Base-by-base conservation (phyloP, 2,113 vertebrate species). In the Lepus timidus region DNA sequence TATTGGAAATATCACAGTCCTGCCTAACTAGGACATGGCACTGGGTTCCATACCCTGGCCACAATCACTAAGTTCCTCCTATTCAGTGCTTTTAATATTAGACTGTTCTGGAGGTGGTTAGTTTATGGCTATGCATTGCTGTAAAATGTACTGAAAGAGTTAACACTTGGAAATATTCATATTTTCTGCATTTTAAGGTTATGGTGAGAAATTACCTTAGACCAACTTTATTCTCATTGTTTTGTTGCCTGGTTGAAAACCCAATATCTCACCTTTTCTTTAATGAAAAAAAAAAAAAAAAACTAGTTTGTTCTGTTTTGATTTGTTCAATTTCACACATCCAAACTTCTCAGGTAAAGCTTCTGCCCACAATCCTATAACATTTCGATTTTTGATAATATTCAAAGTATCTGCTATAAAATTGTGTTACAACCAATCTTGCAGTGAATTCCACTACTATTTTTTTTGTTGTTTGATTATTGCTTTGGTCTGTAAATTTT, bases 71-170 rank as follows among this genome's bases (percentile, higher is more conserved):
- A 22, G 22, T 13, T 80, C 75, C n/a, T 70, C 22, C 44, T 92
- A 70, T 94, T 92, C 76, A 65, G 20, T 76, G 78, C 27, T 90
- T 90, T 84, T 61, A 71, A 27, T 61, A 61, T 70, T 64, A 65
- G 39, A 87, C 44, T 61, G 39, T 83, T 74, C 84, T n/a, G 3
- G 20, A 7, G 14, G 22, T 23, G 20, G 31, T 39, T 23, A 22
- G 44, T 85, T 92, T 78, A 65, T 52, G 36, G 39, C 6, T 12
- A 27, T 2, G 4, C 0, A 22, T 3, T 39, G 19, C 11, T 92
- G 16, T 6, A 22, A 44, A 51, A 29, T 12, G 3, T 19, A 51
- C 9, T 76, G n/a, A 52, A 95, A 31, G 23, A 25, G 9, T 6
- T 74, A 79, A 49, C 68, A 80, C 31, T 80, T 70, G 70, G 29